These are phyloP conservation scores for Melospiza georgiana DNA, from an alignment of 2,113 vertebrate species.

Conservation along the genomic window DNA sequence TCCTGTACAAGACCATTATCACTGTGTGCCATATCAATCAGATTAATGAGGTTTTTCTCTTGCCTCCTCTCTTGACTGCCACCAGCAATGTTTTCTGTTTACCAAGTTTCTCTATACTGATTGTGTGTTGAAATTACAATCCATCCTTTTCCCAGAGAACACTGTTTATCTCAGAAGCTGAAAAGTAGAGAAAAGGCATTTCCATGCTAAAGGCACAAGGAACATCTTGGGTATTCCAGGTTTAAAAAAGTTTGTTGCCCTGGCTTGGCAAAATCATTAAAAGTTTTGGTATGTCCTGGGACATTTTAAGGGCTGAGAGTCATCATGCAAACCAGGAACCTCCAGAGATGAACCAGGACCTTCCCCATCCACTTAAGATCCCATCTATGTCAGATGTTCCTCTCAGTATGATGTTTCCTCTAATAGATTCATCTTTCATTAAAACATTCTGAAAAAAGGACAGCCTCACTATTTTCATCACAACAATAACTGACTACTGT, in stretches of 20 bases:
- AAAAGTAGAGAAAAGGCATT: background rate
- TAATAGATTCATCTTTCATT: background rate
- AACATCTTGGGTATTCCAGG: background rate
- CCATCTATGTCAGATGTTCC: background rate
- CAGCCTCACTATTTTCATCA: background rate
- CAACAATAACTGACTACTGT: background rate
- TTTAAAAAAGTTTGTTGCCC: background rate
- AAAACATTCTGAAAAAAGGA: background rate
- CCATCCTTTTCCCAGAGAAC: background rate
- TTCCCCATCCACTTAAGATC: background rate
- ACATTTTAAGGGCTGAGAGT: background rate
- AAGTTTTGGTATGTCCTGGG: background rate
- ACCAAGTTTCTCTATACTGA: background rate
- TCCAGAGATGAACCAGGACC: background rate
- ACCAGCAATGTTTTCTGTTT: slow-evolving; percentile 28
- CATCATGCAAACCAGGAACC: background rate
- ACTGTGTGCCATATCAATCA: background rate
- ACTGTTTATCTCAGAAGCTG: background rate
- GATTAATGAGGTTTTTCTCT: slow-evolving; percentile 28
- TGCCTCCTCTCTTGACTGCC: background rate
- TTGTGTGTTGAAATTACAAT: background rate
- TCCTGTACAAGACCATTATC: slow-evolving; percentile 20
- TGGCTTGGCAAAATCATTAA: background rate
- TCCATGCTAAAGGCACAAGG: background rate
- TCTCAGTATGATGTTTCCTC: background rate